phyloP scores from a whole-genome alignment of 1,140 invertebrate genomes.

The Leguminivora glycinivorella region DNA sequence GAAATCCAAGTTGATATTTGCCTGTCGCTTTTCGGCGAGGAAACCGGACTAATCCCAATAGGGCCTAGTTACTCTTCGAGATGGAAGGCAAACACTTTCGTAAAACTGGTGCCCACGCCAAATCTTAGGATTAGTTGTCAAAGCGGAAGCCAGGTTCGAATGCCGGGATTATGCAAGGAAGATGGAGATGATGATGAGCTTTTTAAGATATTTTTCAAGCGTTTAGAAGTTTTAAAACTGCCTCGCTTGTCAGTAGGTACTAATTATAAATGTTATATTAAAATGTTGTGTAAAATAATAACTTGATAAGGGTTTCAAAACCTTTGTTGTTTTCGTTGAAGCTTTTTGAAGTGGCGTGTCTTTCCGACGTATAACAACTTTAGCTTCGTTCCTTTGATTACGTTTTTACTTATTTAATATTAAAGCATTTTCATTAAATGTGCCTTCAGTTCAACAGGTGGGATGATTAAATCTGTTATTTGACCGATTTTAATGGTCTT shows the following conservation, averaged over 20 bases:
- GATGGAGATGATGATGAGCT: too few species aligned
- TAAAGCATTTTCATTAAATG: slow-evolving; percentile 9
- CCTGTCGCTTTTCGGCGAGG: too few species aligned
- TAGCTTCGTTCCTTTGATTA: slow-evolving; percentile 4
- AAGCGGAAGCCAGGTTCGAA: too few species aligned
- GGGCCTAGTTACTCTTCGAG: too few species aligned
- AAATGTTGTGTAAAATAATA: neutral
- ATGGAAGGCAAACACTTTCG: too few species aligned
- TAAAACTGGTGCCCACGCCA: too few species aligned
- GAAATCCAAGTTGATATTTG: too few species aligned
- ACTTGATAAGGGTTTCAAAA: neutral
- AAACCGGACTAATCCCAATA: too few species aligned
- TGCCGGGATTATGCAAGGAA: too few species aligned
- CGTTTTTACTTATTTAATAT: slow-evolving; percentile 12
- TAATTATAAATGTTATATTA: neutral
- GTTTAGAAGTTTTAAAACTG: neutral
- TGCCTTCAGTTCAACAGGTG: neutral
- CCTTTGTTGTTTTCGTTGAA: slow-evolving; percentile 13
- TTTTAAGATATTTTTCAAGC: too few species aligned
- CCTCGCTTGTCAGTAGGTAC: neutral
- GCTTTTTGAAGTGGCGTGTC: slow-evolving; percentile 6
- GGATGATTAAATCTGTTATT: neutral
- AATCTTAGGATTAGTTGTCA: too few species aligned
- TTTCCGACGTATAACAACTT: slow-evolving; percentile 8
- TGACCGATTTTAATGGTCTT: too few species aligned